Evolutionary conservation across 2,888 invertebrate species (phyloP), one percentile per base, ranked within the genome.

Genomic region (Drosophila stalkeri): DNA sequence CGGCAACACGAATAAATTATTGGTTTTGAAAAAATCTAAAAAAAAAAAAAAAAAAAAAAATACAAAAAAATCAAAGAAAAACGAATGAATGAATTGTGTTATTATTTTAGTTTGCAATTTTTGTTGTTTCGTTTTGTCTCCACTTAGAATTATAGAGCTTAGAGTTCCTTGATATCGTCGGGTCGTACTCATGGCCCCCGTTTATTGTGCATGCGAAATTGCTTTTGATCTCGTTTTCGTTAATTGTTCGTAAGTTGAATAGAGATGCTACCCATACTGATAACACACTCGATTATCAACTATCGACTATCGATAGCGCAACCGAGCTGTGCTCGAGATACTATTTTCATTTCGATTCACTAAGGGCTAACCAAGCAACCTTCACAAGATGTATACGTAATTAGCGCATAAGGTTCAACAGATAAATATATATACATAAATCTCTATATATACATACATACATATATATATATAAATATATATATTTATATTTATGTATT

Each of bases 371-470:
- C 64, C 84, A 63, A 64, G 57, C 72, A 82, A 88, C 91, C 92
- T 91, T 91, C 91, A 89, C 91, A 92, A 89, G 90, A 93, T 92
- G 93, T 93, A 93, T 93, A 93, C 93, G 93, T 93, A 93, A 91
- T 59, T 92, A 92, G 88, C 57, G 64, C 66, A 55, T 91, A 91
- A 91, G 92, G 64, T 81, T 86, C 77, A 84, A 86, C 62, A 77
- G 64, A 72, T 66, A 68, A 64, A 77, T 67, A 65, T 59, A 61
- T 70, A 69, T 64, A 84, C 41, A 77, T 11, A 64, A 27, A 27
- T 72, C 77, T 61, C 80, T 69, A 70, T 59, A 80, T 54, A 71
- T 57, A 64, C 69, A 65, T 63, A 74, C 51, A 78, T 62, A 79
- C 41, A 77, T 11, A 64, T 18, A 16, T 39, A 43, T 78, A 83